Evolutionary conservation across 2,888 invertebrate species (phyloP), one percentile per base, ranked within the genome.

Genomic region (Gandaritis pyraliata): DNA sequence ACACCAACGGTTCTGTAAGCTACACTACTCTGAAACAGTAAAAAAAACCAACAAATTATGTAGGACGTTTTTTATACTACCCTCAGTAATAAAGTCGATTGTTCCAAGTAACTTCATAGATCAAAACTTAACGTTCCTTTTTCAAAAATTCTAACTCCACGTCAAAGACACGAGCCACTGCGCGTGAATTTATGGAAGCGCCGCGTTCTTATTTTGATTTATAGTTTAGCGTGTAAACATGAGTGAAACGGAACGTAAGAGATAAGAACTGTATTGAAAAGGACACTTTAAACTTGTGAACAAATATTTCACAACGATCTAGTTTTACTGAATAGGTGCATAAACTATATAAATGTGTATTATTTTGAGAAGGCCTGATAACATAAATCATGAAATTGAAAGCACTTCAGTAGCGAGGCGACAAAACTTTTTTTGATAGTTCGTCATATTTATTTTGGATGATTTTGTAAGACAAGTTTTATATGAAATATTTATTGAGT

Each of bases 231-330:
- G 52, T 53, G 56, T 56, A 56, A 63, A 64, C 63, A 61, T 45
- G 60, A 61, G 68, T 70, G 66, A 62, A 70, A 66, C 57, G 70
- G 16, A 68, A 66, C 68, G 70, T 52, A 66, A 66, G 50, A 63
- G 68, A 66, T 64, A 66, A 64, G 60, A 53, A 52, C 54, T 69
- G 46, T 57, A 67, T 65, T 60, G 52, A 68, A 65, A 63, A 61
- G 47, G 39, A 57, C 61, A 66, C 58, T 65, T 58, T 16, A 16
- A 43, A 16, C 16, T 43, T 43, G 11, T 43, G 4, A 43, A 16
- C 43, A 58, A 58, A 55, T 68, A 66, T 58, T 69, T 55, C 38
- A 48, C 23, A 36, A 23, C 23, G 18, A 36, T 36, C 38, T 23
- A 8, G 8, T 33, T 33, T 23, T 3, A 23, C 23, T 23, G 23